phyloP scores from a whole-genome alignment of 1,140 invertebrate genomes.

The Alviniconcha marisindica region DNA sequence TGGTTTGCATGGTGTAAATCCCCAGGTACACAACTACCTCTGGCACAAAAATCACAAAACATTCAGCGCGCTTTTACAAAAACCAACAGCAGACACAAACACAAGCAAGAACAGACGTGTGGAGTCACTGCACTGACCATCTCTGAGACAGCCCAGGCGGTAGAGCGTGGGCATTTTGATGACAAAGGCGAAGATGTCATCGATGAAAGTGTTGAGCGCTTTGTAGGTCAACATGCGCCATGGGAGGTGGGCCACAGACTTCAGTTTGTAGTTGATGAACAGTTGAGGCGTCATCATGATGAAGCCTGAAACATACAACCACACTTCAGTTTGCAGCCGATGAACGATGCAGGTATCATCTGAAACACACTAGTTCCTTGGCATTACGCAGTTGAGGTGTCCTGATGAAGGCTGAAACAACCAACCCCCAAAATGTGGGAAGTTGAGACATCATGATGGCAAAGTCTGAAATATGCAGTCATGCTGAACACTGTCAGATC shows the following conservation, averaged over 20 bases:
- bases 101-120: too few species aligned
- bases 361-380: too few species aligned
- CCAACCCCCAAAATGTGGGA: too few species aligned
- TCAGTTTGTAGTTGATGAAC: conserved; percentile 99
- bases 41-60: not conserved
- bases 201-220: conserved; percentile 99
- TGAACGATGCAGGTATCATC: too few species aligned
- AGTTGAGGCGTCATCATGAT: conserved; percentile 99
- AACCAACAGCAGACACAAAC: conserved; percentile 13
- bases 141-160: conserved; percentile 93
- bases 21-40: too few species aligned
- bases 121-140: conserved; percentile 84
- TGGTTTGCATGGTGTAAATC: too few species aligned
- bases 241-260: conserved; percentile 98
- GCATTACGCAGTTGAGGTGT: too few species aligned
- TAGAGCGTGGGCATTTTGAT: conserved; percentile 99
- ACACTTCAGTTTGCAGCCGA: too few species aligned
- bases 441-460: too few species aligned
- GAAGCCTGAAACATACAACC: conserved; percentile 82
- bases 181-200: conserved; percentile 99
- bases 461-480: too few species aligned
- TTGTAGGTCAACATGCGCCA: conserved; percentile 99
- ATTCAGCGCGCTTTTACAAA: not conserved
- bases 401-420: too few species aligned
- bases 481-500: too few species aligned